Evolutionary conservation across 2,888 invertebrate genomes (phyloP).

Genomic region (Machimus rusticus): DNA sequence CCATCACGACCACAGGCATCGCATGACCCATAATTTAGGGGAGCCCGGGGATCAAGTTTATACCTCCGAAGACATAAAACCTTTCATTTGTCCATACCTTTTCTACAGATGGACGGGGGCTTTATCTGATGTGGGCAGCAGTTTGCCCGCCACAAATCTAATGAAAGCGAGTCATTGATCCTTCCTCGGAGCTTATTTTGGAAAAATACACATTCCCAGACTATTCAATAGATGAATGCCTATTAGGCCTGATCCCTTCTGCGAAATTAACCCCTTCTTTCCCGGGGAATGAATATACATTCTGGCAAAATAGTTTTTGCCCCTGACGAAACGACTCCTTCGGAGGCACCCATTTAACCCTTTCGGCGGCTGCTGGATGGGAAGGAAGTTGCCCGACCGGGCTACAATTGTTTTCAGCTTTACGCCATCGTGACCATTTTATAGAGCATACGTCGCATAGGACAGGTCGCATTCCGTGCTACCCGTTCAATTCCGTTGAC

Average conservation of each 20-base stretch:
- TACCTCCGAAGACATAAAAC: conserved; percentile 34
- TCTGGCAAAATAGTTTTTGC: conserved; percentile 15
- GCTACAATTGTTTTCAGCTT: neutral
- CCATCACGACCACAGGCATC: conserved; percentile 42
- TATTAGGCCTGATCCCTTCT: conserved; percentile 34
- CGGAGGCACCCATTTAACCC: neutral
- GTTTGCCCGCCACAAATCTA: conserved; percentile 31
- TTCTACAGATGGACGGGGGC: conserved; percentile 25
- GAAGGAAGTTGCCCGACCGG: neutral
- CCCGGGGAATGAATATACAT: neutral
- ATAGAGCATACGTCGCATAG: neutral
- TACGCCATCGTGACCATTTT: neutral
- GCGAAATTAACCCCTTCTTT: conserved; percentile 35
- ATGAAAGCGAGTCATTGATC: conserved; percentile 36
- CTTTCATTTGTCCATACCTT: conserved; percentile 38
- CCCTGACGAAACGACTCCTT: neutral
- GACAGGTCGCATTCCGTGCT: neutral
- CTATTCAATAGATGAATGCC: conserved; percentile 36
- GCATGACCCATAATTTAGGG: conserved; percentile 44
- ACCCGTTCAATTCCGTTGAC: neutral
- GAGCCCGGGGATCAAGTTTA: conserved; percentile 39
- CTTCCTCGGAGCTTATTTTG: conserved; percentile 34
- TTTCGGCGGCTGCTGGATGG: neutral
- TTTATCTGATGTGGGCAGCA: conserved; percentile 32
- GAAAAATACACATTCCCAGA: conserved; percentile 37